Evolutionary conservation across 2,797 vertebrate genomes (phyloP).

Genomic region (Crax fasciolata): DNA sequence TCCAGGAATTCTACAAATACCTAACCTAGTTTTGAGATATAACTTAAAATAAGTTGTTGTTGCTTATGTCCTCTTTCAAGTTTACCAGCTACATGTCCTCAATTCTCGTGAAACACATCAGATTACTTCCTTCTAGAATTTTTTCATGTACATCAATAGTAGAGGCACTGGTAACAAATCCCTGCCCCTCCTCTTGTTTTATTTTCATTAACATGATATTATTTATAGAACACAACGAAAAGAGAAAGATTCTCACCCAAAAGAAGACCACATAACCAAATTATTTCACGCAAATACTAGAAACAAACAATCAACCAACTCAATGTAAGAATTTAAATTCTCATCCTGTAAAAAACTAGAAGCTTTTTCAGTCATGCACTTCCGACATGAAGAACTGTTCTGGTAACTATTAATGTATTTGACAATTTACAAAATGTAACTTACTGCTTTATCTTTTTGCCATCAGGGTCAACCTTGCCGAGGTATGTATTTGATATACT

Average conservation of each 20-base stretch:
- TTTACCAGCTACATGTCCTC: not conserved
- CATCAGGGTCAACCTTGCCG: slow-evolving; percentile 93
- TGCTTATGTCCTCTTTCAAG: not conserved
- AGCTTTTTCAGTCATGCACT: not conserved
- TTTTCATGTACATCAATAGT: not conserved
- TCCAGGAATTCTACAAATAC: not conserved
- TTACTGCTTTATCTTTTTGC: slow-evolving; percentile 98
- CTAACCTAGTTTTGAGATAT: not conserved
- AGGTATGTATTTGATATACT: slow-evolving; percentile 92
- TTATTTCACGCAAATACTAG: not conserved
- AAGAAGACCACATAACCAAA: not conserved
- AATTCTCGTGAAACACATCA: not conserved
- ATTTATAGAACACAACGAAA: slow-evolving; percentile 42
- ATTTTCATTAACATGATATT: not conserved
- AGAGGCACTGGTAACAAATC: not conserved
- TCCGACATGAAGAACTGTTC: not conserved
- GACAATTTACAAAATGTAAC: slow-evolving; percentile 67
- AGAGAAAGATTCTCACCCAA: not conserved
- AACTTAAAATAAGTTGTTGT: not conserved
- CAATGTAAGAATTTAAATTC: not conserved
- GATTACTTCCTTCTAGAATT: not conserved
- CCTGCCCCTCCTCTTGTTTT: not conserved
- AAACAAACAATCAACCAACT: not conserved
- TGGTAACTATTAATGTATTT: not conserved
- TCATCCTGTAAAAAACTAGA: not conserved